phyloP scores from a whole-genome alignment of 2,888 invertebrate species.

The Hydrotaea diabolus region DNA sequence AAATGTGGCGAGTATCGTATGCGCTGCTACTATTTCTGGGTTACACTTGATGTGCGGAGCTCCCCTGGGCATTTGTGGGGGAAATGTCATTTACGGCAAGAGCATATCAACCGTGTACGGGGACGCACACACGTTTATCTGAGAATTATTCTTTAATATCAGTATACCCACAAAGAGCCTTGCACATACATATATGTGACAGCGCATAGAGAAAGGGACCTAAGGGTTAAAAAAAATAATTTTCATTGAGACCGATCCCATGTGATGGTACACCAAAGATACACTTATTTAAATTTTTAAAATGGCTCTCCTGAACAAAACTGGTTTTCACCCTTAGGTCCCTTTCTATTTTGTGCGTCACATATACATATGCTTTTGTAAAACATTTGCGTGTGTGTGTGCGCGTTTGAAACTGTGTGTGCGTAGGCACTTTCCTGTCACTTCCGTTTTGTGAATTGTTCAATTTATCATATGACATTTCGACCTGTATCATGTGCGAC shows the following conservation, averaged over 20 bases:
- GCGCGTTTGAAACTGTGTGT: not conserved
- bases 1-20: not conserved
- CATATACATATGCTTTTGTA: no score
- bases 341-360: no score
- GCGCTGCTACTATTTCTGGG: not conserved
- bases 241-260: no score
- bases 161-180: not conserved
- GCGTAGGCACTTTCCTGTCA: not conserved
- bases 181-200: no score
- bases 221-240: no score
- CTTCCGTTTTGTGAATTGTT: slow-evolving; percentile 10
- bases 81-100: slow-evolving; percentile 5
- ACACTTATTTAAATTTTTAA: no score
- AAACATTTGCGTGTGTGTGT: not conserved
- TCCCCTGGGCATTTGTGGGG: not conserved
- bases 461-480: slow-evolving; percentile 16
- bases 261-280: no score
- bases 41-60: not conserved
- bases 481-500: not conserved
- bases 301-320: no score
- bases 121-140: not conserved
- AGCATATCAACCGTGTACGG: not conserved
- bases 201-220: no score
- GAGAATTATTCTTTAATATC: slow-evolving; percentile 8
- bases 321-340: no score